Evolutionary conservation across 2,888 invertebrate genomes (phyloP), one percentile per base, ranked within the genome.

Genomic region (Agonopterix subpropinquella): DNA sequence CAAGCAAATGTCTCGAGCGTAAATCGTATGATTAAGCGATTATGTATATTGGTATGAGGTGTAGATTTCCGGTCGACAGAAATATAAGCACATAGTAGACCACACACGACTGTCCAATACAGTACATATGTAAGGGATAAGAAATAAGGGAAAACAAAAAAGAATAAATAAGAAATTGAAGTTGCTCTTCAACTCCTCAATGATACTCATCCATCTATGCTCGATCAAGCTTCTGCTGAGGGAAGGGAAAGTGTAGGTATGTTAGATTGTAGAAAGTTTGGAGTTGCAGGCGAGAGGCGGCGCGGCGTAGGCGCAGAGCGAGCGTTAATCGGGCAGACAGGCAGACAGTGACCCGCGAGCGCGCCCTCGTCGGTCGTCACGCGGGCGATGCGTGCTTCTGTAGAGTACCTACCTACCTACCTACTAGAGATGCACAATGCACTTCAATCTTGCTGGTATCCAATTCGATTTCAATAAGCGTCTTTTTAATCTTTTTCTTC

Each of bases 321-420:
- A 50, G 55, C 55, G 58, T 53, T 63, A 57, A 60, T 57, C 55
- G 57, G 47, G 42, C 54, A 41, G 51, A 50, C 39, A 35, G 53
- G 53, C 56, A 60, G 60, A 53, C 59, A 57, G 57, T 60, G 61
- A 59, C 63, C 61, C 53, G 62, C 55, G 62, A 53, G 48, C 28
- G 36, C 11, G 45, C 8, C 28, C 51, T 45, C 42, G 48, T 36
- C 49, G 51, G 41, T 45, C 49, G 59, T 57, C 64, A 65, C 61
- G 62, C 58, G 58, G 50, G 5, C 42, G 52, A 50, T 53, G 59
- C 61, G 62, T 62, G 65, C 58, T 59, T 48, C 39, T 10, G 44
- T 28, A 28, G 28, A 28, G 28, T 28, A 28, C 28, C 28, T 28
- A 28, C 28, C 28, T 28, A 28, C 5, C 28, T 28, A 28, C 28